Conservation (phyloP, 2,888 invertebrate species). For the Protodeltote pygarga region DNA sequence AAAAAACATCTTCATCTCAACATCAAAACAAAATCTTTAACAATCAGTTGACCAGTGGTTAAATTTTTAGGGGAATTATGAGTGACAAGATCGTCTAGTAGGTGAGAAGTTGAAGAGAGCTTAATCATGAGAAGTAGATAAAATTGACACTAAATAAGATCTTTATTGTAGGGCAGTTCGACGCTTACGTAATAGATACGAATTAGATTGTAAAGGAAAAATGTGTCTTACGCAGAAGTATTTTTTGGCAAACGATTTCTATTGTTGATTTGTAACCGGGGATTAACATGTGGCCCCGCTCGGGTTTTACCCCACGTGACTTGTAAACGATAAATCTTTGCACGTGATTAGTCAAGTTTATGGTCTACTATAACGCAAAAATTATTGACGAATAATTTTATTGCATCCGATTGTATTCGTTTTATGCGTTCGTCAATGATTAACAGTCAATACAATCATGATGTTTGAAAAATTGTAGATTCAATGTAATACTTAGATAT, state of each 20-base stretch:
- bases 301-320: conserved; percentile 22
- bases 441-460: neutral
- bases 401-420: neutral
- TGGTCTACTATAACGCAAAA: conserved; percentile 2
- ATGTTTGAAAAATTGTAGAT: neutral
- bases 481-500: no score
- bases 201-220: neutral
- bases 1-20: no score
- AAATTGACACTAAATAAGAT: no score
- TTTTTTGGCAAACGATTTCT: neutral
- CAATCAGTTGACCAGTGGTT: no score
- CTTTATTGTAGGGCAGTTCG: no score
- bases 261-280: neutral
- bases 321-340: conserved; percentile 11
- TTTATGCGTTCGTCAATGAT: neutral
- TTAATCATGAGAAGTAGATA: no score
- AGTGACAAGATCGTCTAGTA: no score
- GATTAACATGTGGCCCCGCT: neutral
- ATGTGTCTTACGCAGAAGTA: neutral
- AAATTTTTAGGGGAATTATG: no score
- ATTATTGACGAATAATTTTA: neutral
- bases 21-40: no score
- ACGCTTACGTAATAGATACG: no score
- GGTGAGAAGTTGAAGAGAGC: no score
- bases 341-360: conserved; percentile 22